Conservation (phyloP, 2,888 invertebrate genomes). For the Carpatolechia fugitivella region DNA sequence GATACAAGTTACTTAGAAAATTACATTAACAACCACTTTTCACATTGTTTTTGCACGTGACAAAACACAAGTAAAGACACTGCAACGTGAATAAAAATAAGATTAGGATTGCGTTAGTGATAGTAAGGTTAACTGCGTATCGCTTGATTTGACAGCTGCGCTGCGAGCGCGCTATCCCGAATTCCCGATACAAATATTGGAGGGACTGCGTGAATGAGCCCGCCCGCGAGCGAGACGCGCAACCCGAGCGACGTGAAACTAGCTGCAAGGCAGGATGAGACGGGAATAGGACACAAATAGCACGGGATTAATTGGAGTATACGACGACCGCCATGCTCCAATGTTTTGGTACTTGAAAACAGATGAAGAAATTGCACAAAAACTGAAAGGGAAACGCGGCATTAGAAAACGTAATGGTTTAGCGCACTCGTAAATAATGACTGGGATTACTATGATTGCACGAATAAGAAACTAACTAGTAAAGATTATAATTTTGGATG, state of each 20-base stretch:
- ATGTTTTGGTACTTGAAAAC: slow-evolving; percentile 38
- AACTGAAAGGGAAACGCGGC: slow-evolving; percentile 18
- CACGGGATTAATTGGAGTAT: slow-evolving; percentile 62
- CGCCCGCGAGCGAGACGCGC: slow-evolving; percentile 46
- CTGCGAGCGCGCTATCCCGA: slow-evolving; percentile 71
- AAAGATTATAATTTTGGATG: background rate
- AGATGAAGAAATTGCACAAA: slow-evolving; percentile 9
- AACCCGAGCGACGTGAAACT: slow-evolving; percentile 50
- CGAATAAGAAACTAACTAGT: slow-evolving; percentile 2
- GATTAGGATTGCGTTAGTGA: slow-evolving; percentile 38
- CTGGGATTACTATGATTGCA: slow-evolving; percentile 35
- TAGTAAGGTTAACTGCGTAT: slow-evolving; percentile 42
- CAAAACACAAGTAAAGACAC: slow-evolving; percentile 79
- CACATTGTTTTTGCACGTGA: slow-evolving; percentile 78
- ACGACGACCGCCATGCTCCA: slow-evolving; percentile 44
- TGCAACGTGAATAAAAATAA: slow-evolving; percentile 55
- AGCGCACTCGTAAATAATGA: slow-evolving; percentile 40
- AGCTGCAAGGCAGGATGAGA: slow-evolving; percentile 52
- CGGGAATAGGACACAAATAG: slow-evolving; percentile 67
- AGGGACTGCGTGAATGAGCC: slow-evolving; percentile 65
- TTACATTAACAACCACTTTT: slow-evolving; percentile 78
- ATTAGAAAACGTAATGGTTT: slow-evolving; percentile 34
- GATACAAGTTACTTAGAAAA: slow-evolving; percentile 75
- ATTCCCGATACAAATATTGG: slow-evolving; percentile 72
- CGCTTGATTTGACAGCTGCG: slow-evolving; percentile 77